Evolutionary conservation across 1,140 invertebrate species (phyloP), one percentile per base, ranked within the genome.

Genomic region (Micrasema longulum): DNA sequence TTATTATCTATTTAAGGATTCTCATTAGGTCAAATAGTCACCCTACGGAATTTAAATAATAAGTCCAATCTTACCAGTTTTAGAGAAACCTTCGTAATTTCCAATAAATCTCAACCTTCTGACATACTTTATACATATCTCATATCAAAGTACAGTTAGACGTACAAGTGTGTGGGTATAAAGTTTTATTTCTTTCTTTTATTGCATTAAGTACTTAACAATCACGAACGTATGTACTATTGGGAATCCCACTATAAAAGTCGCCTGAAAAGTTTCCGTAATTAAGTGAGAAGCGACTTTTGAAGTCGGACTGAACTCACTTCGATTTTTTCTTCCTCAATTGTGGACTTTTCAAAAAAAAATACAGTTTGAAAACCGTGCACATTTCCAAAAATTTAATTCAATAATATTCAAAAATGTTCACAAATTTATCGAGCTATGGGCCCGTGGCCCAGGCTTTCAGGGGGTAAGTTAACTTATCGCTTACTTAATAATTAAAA

Each of bases 191-290:
- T 62, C 12, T 35, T 16, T 20, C 18, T 64, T 18, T 76, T 76
- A 76, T 76, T 76, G 74, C 74, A 76, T 76, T 76, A 76, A 76
- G 67, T 50, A 63, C 52, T 76, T 76, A 76, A 36, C 64, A 65
- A 65, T 67, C 74, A 76, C 74, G 74, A 63, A 71, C 26, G 7
- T 16, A 69, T 41, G 26, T n/a, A n/a, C n/a, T n/a, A n/a, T n/a
- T n/a, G n/a, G 31, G 22, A 35, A 43, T 41, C 14, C 45, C 41
- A 14, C 36, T 69, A 35, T 55, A 60, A 41, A 60, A 60, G 55
- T 38, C 6, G 63, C 16, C 11, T 47, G 18, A 22, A 65, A 57
- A 35, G 20, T 45, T 14, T 10, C 23, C 43, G 16, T 67, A 69
- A 64, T 65, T 52, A 64, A 72, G 74, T 75, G 74, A 72, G 74